These are phyloP conservation scores for Dipus sagitta DNA, from an alignment of 2,797 vertebrate genomes.

Conservation along the genomic window DNA sequence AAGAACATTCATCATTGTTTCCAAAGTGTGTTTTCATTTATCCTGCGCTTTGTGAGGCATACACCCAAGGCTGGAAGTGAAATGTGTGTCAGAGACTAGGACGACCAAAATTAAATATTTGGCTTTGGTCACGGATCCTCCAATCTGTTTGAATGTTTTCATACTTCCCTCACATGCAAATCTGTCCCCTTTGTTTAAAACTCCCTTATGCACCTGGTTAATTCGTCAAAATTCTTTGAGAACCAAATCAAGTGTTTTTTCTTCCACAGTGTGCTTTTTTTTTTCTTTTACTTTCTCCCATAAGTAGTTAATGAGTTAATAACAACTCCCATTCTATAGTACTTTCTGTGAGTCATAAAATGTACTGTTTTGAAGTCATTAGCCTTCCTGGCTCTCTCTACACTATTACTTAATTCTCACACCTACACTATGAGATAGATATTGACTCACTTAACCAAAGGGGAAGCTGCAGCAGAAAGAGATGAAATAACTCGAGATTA, in stretches of 20 bases:
- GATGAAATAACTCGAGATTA: background rate
- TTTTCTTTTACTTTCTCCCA: background rate
- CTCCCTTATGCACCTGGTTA: background rate
- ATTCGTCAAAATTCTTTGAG: conserved; percentile 50
- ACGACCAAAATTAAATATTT: conserved; percentile 27
- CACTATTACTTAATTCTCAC: conserved; percentile 40
- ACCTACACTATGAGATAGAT: background rate
- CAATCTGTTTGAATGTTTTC: background rate
- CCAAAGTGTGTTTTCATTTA: conserved; percentile 66
- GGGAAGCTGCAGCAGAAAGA: background rate
- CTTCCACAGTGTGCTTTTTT: conserved; percentile 24
- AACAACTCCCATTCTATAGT: background rate
- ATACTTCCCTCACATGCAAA: conserved; percentile 12
- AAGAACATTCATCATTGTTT: conserved; percentile 61
- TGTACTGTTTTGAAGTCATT: conserved; percentile 34
- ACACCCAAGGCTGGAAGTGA: conserved; percentile 38
- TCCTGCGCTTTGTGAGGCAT: conserved; percentile 31
- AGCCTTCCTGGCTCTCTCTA: background rate
- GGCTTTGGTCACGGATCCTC: conserved; percentile 9
- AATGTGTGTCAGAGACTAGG: conserved; percentile 25
- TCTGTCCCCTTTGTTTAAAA: conserved; percentile 43
- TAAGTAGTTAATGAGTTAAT: conserved; percentile 51
- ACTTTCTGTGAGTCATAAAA: conserved; percentile 26
- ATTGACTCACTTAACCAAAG: background rate
- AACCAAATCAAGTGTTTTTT: conserved; percentile 13